Conservation (phyloP, 2,888 invertebrate species). For the Dinocampus coccinellae region DNA sequence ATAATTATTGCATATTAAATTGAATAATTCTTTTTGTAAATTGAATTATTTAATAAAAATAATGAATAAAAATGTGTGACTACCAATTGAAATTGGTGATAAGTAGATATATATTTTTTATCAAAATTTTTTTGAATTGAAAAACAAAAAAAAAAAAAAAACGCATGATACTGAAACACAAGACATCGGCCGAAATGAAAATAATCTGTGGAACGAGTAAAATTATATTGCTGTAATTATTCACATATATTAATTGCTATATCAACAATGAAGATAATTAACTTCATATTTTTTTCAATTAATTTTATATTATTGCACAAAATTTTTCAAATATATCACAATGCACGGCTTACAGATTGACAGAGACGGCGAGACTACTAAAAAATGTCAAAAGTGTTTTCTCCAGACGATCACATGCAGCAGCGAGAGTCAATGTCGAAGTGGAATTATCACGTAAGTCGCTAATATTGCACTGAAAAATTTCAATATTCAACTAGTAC, state of each 20-base stretch:
- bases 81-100: neutral
- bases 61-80: neutral
- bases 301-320: constrained; percentile 33
- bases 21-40: neutral
- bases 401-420: constrained; percentile 80
- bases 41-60: neutral
- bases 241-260: neutral
- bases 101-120: neutral
- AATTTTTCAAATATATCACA: constrained; percentile 44
- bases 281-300: neutral
- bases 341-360: constrained; percentile 81
- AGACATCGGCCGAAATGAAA: neutral
- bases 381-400: constrained; percentile 95
- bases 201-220: neutral
- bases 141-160: neutral
- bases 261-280: constrained; percentile 15
- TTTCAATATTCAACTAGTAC: neutral
- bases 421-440: constrained; percentile 84
- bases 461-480: constrained; percentile 53
- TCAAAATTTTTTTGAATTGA: neutral
- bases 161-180: neutral
- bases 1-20: neutral
- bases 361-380: constrained; percentile 96
- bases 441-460: constrained; percentile 95
- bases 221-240: neutral